Evolutionary conservation across 2,113 vertebrate genomes (phyloP).

Genomic region (Halcyon senegalensis): DNA sequence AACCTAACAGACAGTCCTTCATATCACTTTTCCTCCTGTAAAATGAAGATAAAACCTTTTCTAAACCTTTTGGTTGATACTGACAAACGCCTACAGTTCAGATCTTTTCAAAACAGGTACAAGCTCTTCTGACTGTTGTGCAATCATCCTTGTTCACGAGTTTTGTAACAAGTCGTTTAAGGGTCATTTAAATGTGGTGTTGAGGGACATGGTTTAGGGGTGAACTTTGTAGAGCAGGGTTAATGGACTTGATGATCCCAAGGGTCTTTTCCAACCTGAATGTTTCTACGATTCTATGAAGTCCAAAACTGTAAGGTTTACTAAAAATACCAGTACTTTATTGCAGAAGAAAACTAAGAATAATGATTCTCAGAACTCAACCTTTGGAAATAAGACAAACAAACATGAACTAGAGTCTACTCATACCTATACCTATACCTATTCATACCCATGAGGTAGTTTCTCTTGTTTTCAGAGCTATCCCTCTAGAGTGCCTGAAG

Average conservation of each 20-base stretch:
- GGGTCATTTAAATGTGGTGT: too few relatives aligned
- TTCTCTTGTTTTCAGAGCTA: not conserved
- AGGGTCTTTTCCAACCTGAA: too few relatives aligned
- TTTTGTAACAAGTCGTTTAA: not conserved
- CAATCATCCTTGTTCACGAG: not conserved
- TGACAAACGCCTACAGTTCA: not conserved
- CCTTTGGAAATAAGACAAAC: not conserved
- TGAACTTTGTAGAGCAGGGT: too few relatives aligned
- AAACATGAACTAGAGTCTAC: not conserved
- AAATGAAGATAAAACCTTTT: not conserved
- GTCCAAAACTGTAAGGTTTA: not conserved
- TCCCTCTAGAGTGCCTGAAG: not conserved
- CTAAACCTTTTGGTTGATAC: not conserved
- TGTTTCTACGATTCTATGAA: too few relatives aligned
- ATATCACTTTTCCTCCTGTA: not conserved
- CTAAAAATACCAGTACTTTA: not conserved
- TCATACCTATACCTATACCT: not conserved
- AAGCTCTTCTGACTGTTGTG: not conserved
- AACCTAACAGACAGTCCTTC: not conserved
- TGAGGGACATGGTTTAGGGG: too few relatives aligned
- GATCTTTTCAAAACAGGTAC: not conserved
- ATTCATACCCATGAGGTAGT: not conserved
- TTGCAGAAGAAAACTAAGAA: not conserved
- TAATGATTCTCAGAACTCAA: not conserved
- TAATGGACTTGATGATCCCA: too few relatives aligned